phyloP scores from a whole-genome alignment of 2,797 vertebrate species.

The Rhinichthys osculus region DNA sequence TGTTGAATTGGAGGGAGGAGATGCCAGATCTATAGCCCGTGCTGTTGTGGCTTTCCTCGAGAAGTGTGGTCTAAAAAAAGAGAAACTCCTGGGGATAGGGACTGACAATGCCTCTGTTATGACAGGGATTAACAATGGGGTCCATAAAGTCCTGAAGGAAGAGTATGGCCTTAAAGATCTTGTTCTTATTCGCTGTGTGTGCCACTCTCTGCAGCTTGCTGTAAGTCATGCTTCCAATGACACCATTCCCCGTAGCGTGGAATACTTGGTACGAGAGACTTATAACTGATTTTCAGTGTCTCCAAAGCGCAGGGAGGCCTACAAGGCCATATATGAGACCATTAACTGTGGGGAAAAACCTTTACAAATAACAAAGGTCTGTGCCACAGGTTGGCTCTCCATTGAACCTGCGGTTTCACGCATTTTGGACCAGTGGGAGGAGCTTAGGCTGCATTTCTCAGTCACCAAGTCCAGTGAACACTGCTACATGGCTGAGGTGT shows the following conservation, averaged over 20 bases:
- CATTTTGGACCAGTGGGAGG: no score
- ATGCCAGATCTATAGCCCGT: slow-evolving; percentile 45
- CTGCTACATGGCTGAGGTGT: no score
- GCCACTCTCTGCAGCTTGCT: no score
- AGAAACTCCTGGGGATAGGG: slow-evolving; percentile 55
- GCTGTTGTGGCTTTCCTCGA: slow-evolving; percentile 43
- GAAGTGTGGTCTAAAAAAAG: slow-evolving; percentile 24
- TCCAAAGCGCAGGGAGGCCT: no score
- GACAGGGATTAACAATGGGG: slow-evolving; percentile 56
- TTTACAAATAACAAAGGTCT: no score
- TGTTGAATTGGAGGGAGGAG: slow-evolving; percentile 56
- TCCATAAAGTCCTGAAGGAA: slow-evolving; percentile 58
- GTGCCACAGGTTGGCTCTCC: no score
- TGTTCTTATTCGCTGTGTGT: slow-evolving; percentile 29
- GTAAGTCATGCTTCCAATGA: slow-evolving; percentile 51
- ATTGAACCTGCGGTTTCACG: no score
- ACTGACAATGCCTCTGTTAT: slow-evolving; percentile 62
- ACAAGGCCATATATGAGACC: no score
- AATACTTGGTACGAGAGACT: slow-evolving; percentile 53
- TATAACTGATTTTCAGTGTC: slow-evolving; percentile 55
- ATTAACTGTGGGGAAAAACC: no score
- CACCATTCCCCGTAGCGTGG: slow-evolving; percentile 41
- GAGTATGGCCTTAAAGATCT: slow-evolving; percentile 54
- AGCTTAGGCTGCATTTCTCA: no score
- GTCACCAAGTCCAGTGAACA: no score